Percentiles rank a stretch among this genome's conserved stretches.
Conservation (phyloP, 2,888 invertebrate genomes). For the Luffia ferchaultella region DNA sequence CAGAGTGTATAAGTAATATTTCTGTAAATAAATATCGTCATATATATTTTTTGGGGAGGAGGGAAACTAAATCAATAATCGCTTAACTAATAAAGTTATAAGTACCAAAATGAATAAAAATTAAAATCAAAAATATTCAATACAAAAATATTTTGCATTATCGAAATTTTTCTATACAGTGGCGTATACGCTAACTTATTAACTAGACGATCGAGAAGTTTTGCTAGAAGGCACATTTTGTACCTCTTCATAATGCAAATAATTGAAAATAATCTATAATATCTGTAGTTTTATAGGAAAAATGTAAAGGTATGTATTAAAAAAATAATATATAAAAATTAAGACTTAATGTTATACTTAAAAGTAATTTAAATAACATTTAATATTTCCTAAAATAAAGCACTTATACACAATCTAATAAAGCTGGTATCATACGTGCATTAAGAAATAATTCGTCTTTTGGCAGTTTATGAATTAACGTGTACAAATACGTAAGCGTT, state of each 20-base stretch:
- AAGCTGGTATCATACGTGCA: conserved; percentile 32
- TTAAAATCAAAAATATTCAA: conserved; percentile 10
- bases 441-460: conserved; percentile 36
- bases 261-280: background rate
- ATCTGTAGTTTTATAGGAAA: background rate
- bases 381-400: background rate
- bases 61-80: background rate
- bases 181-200: conserved; percentile 40
- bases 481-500: background rate
- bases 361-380: background rate
- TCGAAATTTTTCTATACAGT: conserved; percentile 15
- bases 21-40: background rate
- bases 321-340: background rate
- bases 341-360: background rate
- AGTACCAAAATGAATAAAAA: background rate
- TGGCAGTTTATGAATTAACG: conserved; percentile 45
- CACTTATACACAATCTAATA: background rate
- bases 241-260: conserved; percentile 40
- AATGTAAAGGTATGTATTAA: background rate
- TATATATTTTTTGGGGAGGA: background rate
- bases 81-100: background rate
- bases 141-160: conserved; percentile 4
- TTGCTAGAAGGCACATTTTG: conserved; percentile 50
- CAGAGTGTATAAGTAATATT: background rate
- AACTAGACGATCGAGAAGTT: conserved; percentile 46